Percentiles rank a stretch among this genome's conserved stretches.
These are phyloP conservation scores for Upupa epops DNA, from an alignment of 2,113 vertebrate genomes.

Conservation along the genomic window DNA sequence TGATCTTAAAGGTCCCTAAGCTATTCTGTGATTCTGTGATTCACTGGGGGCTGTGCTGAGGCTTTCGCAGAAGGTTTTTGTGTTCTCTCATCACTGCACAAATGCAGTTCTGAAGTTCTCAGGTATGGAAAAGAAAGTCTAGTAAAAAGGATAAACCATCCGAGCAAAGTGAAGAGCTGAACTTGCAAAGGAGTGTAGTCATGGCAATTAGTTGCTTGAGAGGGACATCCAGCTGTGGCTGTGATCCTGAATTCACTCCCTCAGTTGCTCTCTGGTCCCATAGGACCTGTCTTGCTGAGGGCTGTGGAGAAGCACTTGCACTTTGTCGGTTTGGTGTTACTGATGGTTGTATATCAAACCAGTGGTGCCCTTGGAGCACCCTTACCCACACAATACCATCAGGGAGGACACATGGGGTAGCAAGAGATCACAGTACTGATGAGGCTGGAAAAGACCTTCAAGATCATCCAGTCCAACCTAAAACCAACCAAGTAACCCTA, in stretches of 20 bases:
- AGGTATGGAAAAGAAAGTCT: not conserved
- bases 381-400: not conserved
- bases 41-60: not conserved
- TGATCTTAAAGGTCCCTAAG: no score
- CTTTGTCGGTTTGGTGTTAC: fast-evolving
- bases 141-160: not conserved
- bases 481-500: no score
- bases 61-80: not conserved
- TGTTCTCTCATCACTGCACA: not conserved
- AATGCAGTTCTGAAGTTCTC: not conserved
- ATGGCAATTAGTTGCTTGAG: not conserved
- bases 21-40: no score
- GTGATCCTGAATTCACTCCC: not conserved
- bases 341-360: not conserved
- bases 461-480: no score
- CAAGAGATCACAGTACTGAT: no score
- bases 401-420: not conserved
- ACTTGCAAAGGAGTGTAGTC: not conserved
- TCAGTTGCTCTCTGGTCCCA: not conserved
- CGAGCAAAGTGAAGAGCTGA: not conserved
- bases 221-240: not conserved
- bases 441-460: no score
- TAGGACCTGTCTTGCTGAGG: not conserved
- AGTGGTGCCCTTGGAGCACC: not conserved
- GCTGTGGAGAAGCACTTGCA: not conserved